Percentiles rank a stretch among this genome's conserved stretches.
phyloP scores from a whole-genome alignment of 2,888 invertebrate genomes.

The Drosophila borealis region DNA sequence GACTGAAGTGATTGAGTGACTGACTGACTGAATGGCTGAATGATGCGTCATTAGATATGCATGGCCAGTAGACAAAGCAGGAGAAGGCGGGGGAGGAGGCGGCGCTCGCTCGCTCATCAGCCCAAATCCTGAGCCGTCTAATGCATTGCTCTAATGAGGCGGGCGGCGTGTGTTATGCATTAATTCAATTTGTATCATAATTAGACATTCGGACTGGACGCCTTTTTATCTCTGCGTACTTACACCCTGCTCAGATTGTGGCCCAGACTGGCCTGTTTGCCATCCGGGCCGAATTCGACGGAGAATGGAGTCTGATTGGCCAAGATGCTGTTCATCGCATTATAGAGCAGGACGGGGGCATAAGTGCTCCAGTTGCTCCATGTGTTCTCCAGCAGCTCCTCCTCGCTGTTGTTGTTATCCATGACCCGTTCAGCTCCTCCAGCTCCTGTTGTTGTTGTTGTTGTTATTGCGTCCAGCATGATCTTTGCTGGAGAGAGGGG shows the following conservation, averaged over 20 bases:
- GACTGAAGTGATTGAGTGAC: conserved; percentile 29
- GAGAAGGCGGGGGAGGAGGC: conserved; percentile 1
- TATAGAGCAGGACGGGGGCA: conserved; percentile 62
- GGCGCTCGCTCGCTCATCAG: conserved; percentile 40
- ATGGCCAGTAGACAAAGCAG: conserved; percentile 46
- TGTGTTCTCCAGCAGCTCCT: conserved; percentile 39
- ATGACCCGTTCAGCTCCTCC: conserved; percentile 15
- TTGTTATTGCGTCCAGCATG: not conserved
- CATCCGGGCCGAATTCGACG: conserved; percentile 28
- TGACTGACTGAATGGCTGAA: conserved; percentile 38
- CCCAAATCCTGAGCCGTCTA: conserved; percentile 16
- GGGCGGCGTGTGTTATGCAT: conserved; percentile 37
- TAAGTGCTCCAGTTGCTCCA: conserved; percentile 73
- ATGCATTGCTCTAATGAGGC: conserved; percentile 1
- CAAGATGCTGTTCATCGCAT: conserved; percentile 62
- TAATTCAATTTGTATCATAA: conserved; percentile 77
- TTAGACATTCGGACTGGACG: conserved; percentile 47
- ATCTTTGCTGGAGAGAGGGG: not conserved
- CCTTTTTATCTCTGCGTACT: conserved; percentile 33
- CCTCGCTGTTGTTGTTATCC: conserved; percentile 30
- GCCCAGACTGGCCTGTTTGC: conserved; percentile 3
- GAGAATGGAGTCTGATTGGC: conserved; percentile 63
- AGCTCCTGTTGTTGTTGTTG: conserved; percentile 20
- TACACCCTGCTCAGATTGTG: conserved; percentile 65
- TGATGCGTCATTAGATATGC: conserved; percentile 74